phyloP scores from a whole-genome alignment of 2,113 vertebrate species.

The Myrmecophaga tridactyla region DNA sequence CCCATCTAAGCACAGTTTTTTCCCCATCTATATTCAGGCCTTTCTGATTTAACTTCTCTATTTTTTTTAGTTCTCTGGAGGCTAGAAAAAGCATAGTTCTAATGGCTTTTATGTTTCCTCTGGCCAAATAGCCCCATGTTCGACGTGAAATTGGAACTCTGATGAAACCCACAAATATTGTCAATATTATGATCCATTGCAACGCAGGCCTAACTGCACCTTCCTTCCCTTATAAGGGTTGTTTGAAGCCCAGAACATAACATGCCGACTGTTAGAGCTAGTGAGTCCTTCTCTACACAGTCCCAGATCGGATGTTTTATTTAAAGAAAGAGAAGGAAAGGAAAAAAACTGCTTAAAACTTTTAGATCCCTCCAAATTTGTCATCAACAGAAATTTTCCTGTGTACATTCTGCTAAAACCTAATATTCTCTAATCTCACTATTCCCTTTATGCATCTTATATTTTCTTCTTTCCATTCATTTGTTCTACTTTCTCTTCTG shows the following conservation, averaged over 20 bases:
- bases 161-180: constrained; percentile 21
- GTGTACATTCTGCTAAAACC: background rate
- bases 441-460: background rate
- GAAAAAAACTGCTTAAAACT: background rate
- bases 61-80: constrained; percentile 24
- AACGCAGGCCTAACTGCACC: background rate
- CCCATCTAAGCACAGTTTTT: background rate
- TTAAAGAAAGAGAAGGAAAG: background rate
- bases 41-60: background rate
- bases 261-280: background rate
- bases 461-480: background rate
- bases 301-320: background rate
- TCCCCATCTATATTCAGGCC: background rate
- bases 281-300: background rate
- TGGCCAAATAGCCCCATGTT: background rate
- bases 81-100: constrained; percentile 11
- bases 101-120: constrained; percentile 39
- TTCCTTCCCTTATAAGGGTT: background rate
- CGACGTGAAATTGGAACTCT: background rate
- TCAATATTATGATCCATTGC: background rate
- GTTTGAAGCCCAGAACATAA: constrained; percentile 33
- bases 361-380: background rate
- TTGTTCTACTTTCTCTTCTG: background rate
- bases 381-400: background rate
- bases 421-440: background rate